Evolutionary conservation across 2,113 vertebrate species (phyloP), one percentile per base, ranked within the genome.

Genomic region (Xenus cinereus): DNA sequence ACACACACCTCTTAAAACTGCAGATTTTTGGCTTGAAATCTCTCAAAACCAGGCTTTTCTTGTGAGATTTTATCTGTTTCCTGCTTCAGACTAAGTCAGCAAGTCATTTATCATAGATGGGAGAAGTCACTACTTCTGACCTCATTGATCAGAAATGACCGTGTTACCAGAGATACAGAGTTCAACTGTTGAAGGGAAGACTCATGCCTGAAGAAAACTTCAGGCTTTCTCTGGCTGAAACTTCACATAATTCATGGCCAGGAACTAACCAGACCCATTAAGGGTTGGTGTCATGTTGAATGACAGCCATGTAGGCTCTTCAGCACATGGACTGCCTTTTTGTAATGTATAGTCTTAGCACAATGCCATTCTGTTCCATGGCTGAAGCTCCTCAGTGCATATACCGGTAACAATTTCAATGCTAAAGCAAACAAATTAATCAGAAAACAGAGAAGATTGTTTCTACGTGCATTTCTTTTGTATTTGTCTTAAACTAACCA

Each of bases 351-450:
- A n/a, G 12, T 64, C 39, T 37, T 18, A 60, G 43, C 23, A 57
- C 33, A 69, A 14, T 0, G 0, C 41, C 3, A 0, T 78, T 89
- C 69, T 87, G 24, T 45, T 45, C 68, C 69, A 30, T 32, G n/a
- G 22, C 28, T 63, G 85, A 71, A 93, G 51, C 14, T 41, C 45
- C 41, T n/a, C 32, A 28, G 46, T 63, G 32, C 30, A 66, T 21
- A 30, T 10, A 30, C 21, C 8, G 4, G 37, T 41, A 35, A 87
- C 46, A 74, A 74, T 78, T 80, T 28, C 74, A 90, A 67, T 35
- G 33, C 21, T n/a, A 74, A 78, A 77, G 69, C 41, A 91, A 89
- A 69, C 15, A 35, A 66, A 71, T 33, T 67, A 91, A 71, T 84
- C 81, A 53, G 27, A 84, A 81, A 78, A 30, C 6, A 74, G 30